Base-by-base conservation (phyloP, 2,888 invertebrate genomes). In the Caenorhabditis auriculariae region DNA sequence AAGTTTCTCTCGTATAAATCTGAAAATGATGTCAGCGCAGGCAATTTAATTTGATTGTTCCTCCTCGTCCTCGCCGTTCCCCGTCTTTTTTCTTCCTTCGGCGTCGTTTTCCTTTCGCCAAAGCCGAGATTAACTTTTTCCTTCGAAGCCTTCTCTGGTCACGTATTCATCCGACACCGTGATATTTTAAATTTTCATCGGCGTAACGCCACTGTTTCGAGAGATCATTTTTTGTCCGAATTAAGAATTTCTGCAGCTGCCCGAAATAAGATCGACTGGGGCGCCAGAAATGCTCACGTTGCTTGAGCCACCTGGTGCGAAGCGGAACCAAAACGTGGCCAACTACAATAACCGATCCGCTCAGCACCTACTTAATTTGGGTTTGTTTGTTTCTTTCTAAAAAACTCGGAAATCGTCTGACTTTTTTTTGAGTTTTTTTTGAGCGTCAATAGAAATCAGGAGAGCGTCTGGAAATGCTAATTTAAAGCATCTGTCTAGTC, bases 221-320 rank as follows among this genome's bases (percentile, higher is more conserved):
- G n/a, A n/a, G n/a, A 38, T 9, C 38, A 12, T 5, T 21, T 45
- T 38, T 45, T 17, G 32, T 60, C 54, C 41, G 46, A 60, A 51
- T 55, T 50, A 52, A 50, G 21, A n/a, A n/a, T n/a, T n/a, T n/a
- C n/a, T n/a, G n/a, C n/a, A 28, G 54, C 63, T 63, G 63, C 63
- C 63, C 47, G 58, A n/a, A n/a, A n/a, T 58, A 63, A 63, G 58
- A 63, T 56, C 63, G 32, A 58, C 51, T 29, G 47, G 48, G 48
- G 52, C 54, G 62, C 58, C 63, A 58, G 63, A 55, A 51, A 73
- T 73, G 73, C 73, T 73, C 53, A 73, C 70, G 41, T 62, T 73
- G 55, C 61, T 73, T 44, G 73, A 73, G 67, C 73, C 73, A 51
- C 73, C 73, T 29, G 70, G 69, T 48, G 66, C 63, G 5, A 73